phyloP scores from a whole-genome alignment of 2,797 vertebrate genomes.

The Staurois parvus region DNA sequence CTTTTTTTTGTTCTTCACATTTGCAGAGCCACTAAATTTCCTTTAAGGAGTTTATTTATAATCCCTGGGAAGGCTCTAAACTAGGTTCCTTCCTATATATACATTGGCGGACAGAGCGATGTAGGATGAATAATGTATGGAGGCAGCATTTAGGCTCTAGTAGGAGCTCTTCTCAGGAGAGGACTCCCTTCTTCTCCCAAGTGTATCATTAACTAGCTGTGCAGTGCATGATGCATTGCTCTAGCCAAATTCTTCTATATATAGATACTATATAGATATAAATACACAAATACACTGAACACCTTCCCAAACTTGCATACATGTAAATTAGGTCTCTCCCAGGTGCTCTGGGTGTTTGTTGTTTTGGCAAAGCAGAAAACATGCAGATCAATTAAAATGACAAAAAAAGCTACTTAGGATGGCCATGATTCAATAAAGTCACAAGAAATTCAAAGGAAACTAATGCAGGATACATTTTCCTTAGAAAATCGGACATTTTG shows the following conservation, averaged over 20 bases:
- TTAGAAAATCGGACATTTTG: too few species aligned
- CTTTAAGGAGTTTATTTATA: slow-evolving; percentile 16
- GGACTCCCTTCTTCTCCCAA: slow-evolving; percentile 15
- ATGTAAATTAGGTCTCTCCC: neutral
- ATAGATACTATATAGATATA: neutral
- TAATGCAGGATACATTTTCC: too few species aligned
- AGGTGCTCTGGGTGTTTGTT: neutral
- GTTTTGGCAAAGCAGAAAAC: too few species aligned
- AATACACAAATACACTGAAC: neutral
- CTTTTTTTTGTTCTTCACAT: neutral
- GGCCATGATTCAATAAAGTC: too few species aligned
- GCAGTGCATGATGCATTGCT: slow-evolving; percentile 33
- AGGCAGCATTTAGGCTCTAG: slow-evolving; percentile 14
- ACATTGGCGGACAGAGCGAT: slow-evolving; percentile 3
- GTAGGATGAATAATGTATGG: slow-evolving; percentile 33
- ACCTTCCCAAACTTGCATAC: slow-evolving; percentile 2
- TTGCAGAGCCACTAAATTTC: neutral
- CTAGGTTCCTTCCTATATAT: slow-evolving; percentile 9
- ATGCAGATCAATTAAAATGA: too few species aligned
- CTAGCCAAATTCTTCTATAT: slow-evolving; percentile 32
- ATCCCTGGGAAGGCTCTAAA: slow-evolving; percentile 17
- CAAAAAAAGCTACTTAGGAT: too few species aligned
- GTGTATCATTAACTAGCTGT: slow-evolving; percentile 33
- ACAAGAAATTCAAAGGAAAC: too few species aligned
- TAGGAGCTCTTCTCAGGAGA: slow-evolving; percentile 19